These are phyloP conservation scores for Anodontia alba DNA, from an alignment of 2,888 invertebrate genomes.

Conservation along the genomic window DNA sequence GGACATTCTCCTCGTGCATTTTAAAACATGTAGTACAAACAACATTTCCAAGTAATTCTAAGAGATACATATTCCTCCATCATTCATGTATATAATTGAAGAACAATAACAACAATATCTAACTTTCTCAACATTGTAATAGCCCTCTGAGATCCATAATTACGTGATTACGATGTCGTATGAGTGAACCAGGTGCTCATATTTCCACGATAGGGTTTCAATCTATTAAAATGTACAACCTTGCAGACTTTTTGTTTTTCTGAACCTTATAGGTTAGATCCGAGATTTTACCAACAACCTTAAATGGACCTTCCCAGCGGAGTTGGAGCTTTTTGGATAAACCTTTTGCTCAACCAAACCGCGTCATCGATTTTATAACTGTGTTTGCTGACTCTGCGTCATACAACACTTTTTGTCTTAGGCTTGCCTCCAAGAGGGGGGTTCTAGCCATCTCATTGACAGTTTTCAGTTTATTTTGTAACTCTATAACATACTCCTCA, in stretches of 20 bases:
- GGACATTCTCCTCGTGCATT: too few relatives aligned
- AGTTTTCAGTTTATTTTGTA: slow-evolving; percentile 12
- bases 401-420: neutral
- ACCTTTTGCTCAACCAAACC: slow-evolving; percentile 17
- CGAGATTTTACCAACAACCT: neutral
- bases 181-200: neutral
- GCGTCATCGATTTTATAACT: slow-evolving; percentile 1
- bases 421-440: slow-evolving; percentile 4
- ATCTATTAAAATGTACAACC: slow-evolving; percentile 5
- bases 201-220: neutral
- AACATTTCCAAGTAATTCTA: too few relatives aligned
- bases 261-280: slow-evolving; percentile 6
- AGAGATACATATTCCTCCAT: too few relatives aligned
- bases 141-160: too few relatives aligned
- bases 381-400: slow-evolving; percentile 4
- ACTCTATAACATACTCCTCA: neutral
- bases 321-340: slow-evolving; percentile 4
- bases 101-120: too few relatives aligned
- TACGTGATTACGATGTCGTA: too few relatives aligned
- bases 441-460: neutral
- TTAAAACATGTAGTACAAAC: too few relatives aligned
- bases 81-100: neutral
- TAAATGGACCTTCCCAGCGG: slow-evolving; percentile 12
- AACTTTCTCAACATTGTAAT: too few relatives aligned
- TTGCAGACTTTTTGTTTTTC: neutral